Evolutionary conservation across 1,140 invertebrate species (phyloP).

Genomic region (Conus ventricosus): DNA sequence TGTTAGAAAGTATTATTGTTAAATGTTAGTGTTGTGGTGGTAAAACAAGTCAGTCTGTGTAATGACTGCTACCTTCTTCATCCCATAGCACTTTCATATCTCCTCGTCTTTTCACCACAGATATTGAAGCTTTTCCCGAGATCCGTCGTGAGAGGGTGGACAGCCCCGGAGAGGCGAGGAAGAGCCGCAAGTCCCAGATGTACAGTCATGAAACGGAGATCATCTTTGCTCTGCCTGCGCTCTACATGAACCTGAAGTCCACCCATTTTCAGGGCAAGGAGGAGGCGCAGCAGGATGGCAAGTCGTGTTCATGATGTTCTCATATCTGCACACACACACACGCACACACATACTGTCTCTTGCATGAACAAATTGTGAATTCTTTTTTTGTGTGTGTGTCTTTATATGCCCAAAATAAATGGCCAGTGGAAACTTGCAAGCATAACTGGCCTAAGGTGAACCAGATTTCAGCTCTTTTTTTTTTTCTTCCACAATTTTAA

Average conservation of each 20-base stretch:
- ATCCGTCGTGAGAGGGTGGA: slow-evolving; percentile 81
- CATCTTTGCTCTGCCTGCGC: slow-evolving; percentile 94
- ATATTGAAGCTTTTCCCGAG: slow-evolving; percentile 86
- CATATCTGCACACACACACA: too few relatives aligned
- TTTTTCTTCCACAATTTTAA: too few relatives aligned
- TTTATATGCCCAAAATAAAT: too few relatives aligned
- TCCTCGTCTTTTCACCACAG: slow-evolving; percentile 74
- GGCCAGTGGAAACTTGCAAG: too few relatives aligned
- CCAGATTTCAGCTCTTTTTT: too few relatives aligned
- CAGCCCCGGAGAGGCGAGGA: slow-evolving; percentile 64
- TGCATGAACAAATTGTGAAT: neutral
- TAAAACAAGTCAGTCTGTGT: too few relatives aligned
- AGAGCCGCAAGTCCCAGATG: slow-evolving; percentile 76
- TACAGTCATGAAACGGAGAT: slow-evolving; percentile 94
- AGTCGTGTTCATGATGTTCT: neutral
- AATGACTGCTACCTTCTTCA: too few relatives aligned
- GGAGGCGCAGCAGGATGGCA: slow-evolving; percentile 67
- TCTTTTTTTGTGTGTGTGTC: neutral
- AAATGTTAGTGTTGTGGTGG: too few relatives aligned
- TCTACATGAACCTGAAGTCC: slow-evolving; percentile 94
- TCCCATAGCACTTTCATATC: too few relatives aligned
- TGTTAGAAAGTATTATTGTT: too few relatives aligned
- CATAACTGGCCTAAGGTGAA: too few relatives aligned
- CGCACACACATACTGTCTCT: too few relatives aligned
- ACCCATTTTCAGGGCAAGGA: slow-evolving; percentile 82